Conservation (phyloP, 1,140 invertebrate genomes). For the Zaprionus vittiger region DNA sequence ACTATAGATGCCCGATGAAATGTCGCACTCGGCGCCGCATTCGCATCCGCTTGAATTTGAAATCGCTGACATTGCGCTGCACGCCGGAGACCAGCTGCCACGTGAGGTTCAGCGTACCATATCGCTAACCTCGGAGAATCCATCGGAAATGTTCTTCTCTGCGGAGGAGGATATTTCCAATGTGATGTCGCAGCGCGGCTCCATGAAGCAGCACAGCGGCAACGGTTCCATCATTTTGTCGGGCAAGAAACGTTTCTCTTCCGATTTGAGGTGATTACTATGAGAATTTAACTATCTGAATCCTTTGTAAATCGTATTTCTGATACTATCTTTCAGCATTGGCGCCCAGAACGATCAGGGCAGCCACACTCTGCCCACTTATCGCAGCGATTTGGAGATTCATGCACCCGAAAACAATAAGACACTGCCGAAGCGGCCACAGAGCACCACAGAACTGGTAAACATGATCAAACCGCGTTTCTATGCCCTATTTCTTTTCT, state of each 20-base stretch:
- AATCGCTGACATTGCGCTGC: conserved; percentile 74
- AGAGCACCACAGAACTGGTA: conserved; percentile 84
- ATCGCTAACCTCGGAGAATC: conserved; percentile 94
- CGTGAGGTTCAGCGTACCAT: conserved; percentile 91
- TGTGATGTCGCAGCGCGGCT: conserved; percentile 78
- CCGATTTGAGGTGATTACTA: conserved; percentile 84
- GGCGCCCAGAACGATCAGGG: conserved; percentile 75
- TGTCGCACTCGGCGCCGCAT: conserved; percentile 85
- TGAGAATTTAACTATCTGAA: background rate
- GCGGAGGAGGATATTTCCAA: conserved; percentile 92
- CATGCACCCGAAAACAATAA: conserved; percentile 85
- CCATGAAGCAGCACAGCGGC: conserved; percentile 75
- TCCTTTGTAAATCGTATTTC: conserved; percentile 23
- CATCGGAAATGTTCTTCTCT: conserved; percentile 95
- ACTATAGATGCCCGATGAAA: conserved; percentile 78
- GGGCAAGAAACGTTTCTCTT: conserved; percentile 86
- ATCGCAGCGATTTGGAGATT: conserved; percentile 87
- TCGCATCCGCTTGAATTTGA: conserved; percentile 84
- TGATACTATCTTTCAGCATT: conserved; percentile 59
- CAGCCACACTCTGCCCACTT: conserved; percentile 84
- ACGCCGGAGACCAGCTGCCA: conserved; percentile 63
- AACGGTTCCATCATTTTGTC: conserved; percentile 79
- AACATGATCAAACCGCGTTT: conserved; percentile 36
- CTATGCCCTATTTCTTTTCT: background rate
- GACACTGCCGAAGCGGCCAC: conserved; percentile 75